Evolutionary conservation across 2,888 invertebrate species (phyloP), one percentile per base, ranked within the genome.

Genomic region (Cephalotes varians): DNA sequence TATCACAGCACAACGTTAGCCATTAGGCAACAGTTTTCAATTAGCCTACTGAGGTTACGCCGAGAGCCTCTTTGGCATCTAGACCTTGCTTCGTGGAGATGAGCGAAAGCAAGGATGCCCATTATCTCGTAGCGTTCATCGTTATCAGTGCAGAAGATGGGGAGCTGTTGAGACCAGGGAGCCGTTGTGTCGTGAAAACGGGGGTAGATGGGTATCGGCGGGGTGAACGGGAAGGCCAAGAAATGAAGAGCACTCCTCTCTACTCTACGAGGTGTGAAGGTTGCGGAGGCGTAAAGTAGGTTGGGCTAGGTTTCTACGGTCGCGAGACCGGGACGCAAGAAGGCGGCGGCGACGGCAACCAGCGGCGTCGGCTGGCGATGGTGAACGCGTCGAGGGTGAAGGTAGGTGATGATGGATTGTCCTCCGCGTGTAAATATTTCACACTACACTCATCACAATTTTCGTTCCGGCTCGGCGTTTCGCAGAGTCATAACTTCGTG

Each of bases 371-470:
- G 82, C 76, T 88, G 72, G 90, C 86, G 85, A 83, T 84, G 81
- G 84, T 65, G 85, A 89, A 82, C 84, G 83, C 86, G 85, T 76
- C 86, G 87, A 83, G 86, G 85, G 86, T 80, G 87, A 88, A 87
- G 83, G 80, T 74, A 88, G 84, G 81, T 72, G 85, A 87, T 92
- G 92, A 92, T 92, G 93, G 91, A 92, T 92, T 92, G 93, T 92
- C 92, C 90, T 90, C 85, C 76, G 86, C 91, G 91, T 92, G 92
- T 93, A 93, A 93, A 93, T 93, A 92, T 93, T 92, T 93, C 90
- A 92, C 92, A 91, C 93, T 90, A 91, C 91, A 93, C 92, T 92
- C 93, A 91, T 93, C 92, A 91, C 91, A 90, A 92, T 93, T 92
- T 91, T 92, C 89, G 88, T 90, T 92, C 87, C 88, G 82, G 69